A percentile compares a stretch with the other conserved stretches of the same genome.
Evolutionary conservation across 2,797 vertebrate species (phyloP).

Genomic region (Mustela erminea): DNA sequence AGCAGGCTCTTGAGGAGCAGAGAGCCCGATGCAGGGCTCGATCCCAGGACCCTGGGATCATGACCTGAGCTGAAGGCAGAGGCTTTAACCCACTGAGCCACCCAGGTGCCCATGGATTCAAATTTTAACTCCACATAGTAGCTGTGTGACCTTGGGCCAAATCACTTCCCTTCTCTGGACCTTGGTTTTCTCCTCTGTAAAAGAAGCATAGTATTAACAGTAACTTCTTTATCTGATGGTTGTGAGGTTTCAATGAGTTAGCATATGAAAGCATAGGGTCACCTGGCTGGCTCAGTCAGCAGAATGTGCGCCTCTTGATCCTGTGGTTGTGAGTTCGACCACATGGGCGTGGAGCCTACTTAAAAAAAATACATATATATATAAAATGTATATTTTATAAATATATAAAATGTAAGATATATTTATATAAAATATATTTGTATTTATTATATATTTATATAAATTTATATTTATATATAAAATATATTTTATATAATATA

Average conservation of each 20-base stretch:
- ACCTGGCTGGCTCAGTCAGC: neutral
- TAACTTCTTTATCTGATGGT: neutral
- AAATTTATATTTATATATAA: no score
- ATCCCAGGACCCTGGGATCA: no score
- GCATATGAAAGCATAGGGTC: neutral
- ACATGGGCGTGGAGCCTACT: neutral
- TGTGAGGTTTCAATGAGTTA: neutral
- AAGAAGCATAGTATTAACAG: neutral
- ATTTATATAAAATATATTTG: neutral
- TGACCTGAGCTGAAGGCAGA: no score
- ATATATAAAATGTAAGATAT: no score
- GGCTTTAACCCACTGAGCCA: no score
- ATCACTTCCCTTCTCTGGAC: neutral
- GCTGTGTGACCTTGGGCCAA: neutral
- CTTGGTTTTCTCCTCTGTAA: conserved; percentile 6
- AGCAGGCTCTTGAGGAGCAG: no score
- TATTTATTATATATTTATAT: no score
- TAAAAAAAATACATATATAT: neutral
- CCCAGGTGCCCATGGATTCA: neutral
- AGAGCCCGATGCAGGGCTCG: no score
- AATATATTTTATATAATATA: neutral
- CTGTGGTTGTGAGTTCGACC: neutral
- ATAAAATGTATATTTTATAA: no score
- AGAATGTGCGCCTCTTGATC: neutral
- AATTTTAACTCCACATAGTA: neutral